phyloP scores from a whole-genome alignment of 2,113 vertebrate genomes.

The Pongo abelii region DNA sequence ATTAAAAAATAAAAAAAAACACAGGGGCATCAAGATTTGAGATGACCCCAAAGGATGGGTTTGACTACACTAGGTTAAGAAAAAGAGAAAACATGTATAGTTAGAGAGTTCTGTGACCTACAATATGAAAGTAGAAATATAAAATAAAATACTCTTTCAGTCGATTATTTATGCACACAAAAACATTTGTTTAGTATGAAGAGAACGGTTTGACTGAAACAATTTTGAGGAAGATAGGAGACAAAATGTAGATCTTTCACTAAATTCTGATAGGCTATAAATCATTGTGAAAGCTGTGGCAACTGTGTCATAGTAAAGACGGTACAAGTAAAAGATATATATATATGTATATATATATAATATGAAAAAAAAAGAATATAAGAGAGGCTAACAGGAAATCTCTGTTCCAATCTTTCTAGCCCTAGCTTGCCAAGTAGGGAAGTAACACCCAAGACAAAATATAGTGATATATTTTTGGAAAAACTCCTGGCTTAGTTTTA shows the following conservation, averaged over 20 bases:
- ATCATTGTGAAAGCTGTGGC: neutral
- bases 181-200: neutral
- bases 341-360: neutral
- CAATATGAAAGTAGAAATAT: neutral
- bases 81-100: neutral
- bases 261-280: neutral
- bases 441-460: conserved; percentile 66
- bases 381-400: conserved; percentile 51
- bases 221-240: neutral
- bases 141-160: neutral
- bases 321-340: neutral
- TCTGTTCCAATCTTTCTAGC: conserved; percentile 54
- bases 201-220: neutral
- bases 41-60: neutral
- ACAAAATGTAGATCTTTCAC: neutral
- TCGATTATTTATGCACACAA: conserved; percentile 14
- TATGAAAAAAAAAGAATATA: neutral
- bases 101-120: neutral
- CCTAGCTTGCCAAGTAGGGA: conserved; percentile 64
- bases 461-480: conserved; percentile 71
- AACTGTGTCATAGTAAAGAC: neutral
- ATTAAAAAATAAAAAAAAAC: neutral
- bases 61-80: neutral
- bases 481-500: conserved; percentile 47
- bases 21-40: neutral